Conservation (phyloP, 1,140 invertebrate genomes). For the Choristoneura fumiferana region DNA sequence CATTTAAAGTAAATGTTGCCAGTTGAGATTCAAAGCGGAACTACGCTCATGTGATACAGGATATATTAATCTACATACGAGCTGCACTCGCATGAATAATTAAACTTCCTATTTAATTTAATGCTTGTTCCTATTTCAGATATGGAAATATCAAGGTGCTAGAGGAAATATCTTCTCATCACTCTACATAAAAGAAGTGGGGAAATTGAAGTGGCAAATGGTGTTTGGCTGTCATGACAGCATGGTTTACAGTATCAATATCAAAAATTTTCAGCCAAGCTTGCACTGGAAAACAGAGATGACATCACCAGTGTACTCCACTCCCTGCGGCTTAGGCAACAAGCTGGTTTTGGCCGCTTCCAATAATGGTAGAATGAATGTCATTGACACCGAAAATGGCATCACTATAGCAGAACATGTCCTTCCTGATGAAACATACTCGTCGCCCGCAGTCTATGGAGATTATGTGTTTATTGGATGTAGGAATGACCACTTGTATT, state of each 20-base stretch:
- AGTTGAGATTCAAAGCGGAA: no score
- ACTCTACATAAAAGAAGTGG: constrained; percentile 55
- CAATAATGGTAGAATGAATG: constrained; percentile 78
- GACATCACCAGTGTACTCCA: constrained; percentile 80
- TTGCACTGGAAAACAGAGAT: constrained; percentile 71
- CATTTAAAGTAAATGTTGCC: no score
- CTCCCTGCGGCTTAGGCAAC: constrained; percentile 76
- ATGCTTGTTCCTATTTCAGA: constrained; percentile 66
- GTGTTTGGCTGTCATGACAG: constrained; percentile 83
- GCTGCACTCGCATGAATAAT: no score
- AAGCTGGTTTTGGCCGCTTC: constrained; percentile 72
- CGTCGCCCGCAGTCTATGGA: constrained; percentile 81
- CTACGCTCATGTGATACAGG: no score
- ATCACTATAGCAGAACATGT: constrained; percentile 61
- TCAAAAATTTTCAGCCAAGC: constrained; percentile 50
- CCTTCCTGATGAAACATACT: constrained; percentile 83
- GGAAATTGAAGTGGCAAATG: constrained; percentile 70
- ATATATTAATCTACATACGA: no score
- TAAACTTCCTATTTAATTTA: constrained; percentile 16
- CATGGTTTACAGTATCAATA: constrained; percentile 78
- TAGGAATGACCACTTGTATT: constrained; percentile 85
- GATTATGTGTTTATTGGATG: constrained; percentile 83
- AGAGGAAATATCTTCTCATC: constrained; percentile 84
- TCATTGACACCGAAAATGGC: constrained; percentile 78
- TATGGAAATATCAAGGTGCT: constrained; percentile 79